Evolutionary conservation across 1,140 invertebrate species (phyloP).

Genomic region (Geopemphigus sp.): DNA sequence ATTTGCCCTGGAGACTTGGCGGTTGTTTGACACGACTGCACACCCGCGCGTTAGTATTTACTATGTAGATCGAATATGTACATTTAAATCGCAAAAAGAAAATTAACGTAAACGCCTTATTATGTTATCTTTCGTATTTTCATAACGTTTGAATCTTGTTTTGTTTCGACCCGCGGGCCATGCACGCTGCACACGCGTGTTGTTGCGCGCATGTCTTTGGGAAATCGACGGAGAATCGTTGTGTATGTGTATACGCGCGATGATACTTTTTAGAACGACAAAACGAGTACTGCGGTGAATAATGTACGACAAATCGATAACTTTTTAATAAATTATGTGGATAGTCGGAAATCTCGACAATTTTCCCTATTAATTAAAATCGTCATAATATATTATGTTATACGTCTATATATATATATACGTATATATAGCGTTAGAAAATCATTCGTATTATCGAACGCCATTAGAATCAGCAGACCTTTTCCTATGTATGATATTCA

Average conservation of each 20-base stretch:
- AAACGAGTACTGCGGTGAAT: background rate
- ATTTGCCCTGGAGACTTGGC: conserved; percentile 41
- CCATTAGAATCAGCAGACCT: no score
- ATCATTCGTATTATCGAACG: background rate
- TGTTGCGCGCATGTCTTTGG: no score
- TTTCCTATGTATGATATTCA: background rate
- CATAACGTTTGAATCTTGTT: conserved; percentile 1
- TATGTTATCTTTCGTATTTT: conserved; percentile 16
- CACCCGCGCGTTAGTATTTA: background rate
- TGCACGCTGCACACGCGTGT: no score
- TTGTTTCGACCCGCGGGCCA: no score
- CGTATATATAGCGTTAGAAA: no score
- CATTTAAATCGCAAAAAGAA: background rate
- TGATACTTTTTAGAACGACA: background rate
- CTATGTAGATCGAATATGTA: background rate
- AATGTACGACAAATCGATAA: background rate
- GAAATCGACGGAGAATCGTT: no score
- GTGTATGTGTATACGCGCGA: conserved; percentile 2
- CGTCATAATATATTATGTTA: no score
- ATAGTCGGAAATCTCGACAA: background rate
- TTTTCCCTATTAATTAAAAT: background rate
- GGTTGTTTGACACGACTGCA: background rate
- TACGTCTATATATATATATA: no score
- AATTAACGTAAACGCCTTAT: background rate
- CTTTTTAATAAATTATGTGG: conserved; percentile 10